Conservation (phyloP, 1,140 invertebrate genomes). For the Nomia melanderi region DNA sequence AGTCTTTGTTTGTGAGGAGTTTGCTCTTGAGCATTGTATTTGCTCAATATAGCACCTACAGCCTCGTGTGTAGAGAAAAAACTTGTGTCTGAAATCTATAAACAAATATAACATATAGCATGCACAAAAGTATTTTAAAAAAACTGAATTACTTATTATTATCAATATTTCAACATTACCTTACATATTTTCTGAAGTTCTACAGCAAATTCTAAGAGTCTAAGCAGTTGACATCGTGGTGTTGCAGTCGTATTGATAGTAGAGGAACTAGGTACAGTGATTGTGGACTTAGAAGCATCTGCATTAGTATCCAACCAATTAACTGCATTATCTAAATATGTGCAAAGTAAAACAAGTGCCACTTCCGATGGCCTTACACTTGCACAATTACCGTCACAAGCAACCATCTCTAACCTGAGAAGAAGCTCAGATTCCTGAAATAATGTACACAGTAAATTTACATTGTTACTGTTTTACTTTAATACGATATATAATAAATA, state of each 20-base stretch:
- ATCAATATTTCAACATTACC: slow-evolving; percentile 78
- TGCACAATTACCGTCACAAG: slow-evolving; percentile 86
- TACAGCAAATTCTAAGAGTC: slow-evolving; percentile 82
- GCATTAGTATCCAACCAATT: slow-evolving; percentile 68
- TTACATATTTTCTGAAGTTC: slow-evolving; percentile 84
- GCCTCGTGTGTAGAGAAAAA: slow-evolving; percentile 83
- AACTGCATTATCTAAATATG: slow-evolving; percentile 83
- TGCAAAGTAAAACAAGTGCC: slow-evolving; percentile 86
- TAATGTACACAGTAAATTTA: slow-evolving; percentile 8
- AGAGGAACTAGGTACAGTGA: slow-evolving; percentile 56
- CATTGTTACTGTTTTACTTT: not conserved
- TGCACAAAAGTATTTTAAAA: too few relatives aligned
- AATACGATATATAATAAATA: not conserved
- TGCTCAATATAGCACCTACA: slow-evolving; percentile 84
- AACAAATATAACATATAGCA: slow-evolving; percentile 5
- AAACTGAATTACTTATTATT: not conserved
- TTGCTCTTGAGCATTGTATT: slow-evolving; percentile 87
- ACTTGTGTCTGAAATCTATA: slow-evolving; percentile 85
- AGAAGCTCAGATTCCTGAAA: slow-evolving; percentile 83
- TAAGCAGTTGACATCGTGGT: slow-evolving; percentile 75
- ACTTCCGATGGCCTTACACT: slow-evolving; percentile 85
- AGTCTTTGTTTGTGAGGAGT: slow-evolving; percentile 87
- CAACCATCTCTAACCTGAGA: slow-evolving; percentile 86
- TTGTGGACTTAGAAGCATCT: slow-evolving; percentile 40
- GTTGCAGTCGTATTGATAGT: slow-evolving; percentile 54